phyloP scores from a whole-genome alignment of 2,888 invertebrate genomes.

The Abscondita cerata region DNA sequence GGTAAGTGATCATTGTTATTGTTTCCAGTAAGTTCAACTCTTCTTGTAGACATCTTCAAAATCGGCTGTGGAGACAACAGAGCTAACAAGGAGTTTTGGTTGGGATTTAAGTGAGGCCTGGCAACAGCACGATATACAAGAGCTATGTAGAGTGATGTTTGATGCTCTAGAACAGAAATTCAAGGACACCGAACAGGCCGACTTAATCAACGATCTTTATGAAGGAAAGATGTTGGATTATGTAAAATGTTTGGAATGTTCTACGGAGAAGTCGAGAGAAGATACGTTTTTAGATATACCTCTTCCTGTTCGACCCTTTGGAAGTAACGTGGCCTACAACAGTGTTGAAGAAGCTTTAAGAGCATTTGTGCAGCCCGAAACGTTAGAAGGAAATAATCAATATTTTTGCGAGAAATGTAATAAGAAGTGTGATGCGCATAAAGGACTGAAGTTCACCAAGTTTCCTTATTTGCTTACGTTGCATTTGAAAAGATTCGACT shows the following conservation, averaged over 20 bases:
- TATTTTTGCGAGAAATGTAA: conserved; percentile 87
- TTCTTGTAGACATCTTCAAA: conserved; percentile 73
- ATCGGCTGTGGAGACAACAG: conserved; percentile 84
- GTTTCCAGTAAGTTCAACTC: too few species aligned
- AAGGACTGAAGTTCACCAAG: conserved; percentile 84
- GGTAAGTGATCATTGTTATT: conserved; percentile 54
- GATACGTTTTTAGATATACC: conserved; percentile 89
- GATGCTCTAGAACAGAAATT: conserved; percentile 87
- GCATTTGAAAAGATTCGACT: conserved; percentile 88
- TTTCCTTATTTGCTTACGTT: conserved; percentile 88
- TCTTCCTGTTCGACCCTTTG: conserved; percentile 83
- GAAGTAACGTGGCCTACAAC: conserved; percentile 76
- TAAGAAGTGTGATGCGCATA: conserved; percentile 88
- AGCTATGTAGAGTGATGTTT: conserved; percentile 88
- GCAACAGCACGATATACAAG: conserved; percentile 94
- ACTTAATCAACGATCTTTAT: conserved; percentile 82
- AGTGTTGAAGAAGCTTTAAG: conserved; percentile 82
- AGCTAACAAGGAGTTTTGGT: conserved; percentile 86
- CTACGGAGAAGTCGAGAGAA: conserved; percentile 80
- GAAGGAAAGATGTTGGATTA: conserved; percentile 83
- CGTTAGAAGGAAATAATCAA: conserved; percentile 82
- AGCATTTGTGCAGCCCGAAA: conserved; percentile 86
- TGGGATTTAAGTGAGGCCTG: conserved; percentile 91
- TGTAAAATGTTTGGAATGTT: conserved; percentile 86
- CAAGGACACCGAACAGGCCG: conserved; percentile 80